Conservation (phyloP, 2,113 vertebrate species). For the Petromus typicus region DNA sequence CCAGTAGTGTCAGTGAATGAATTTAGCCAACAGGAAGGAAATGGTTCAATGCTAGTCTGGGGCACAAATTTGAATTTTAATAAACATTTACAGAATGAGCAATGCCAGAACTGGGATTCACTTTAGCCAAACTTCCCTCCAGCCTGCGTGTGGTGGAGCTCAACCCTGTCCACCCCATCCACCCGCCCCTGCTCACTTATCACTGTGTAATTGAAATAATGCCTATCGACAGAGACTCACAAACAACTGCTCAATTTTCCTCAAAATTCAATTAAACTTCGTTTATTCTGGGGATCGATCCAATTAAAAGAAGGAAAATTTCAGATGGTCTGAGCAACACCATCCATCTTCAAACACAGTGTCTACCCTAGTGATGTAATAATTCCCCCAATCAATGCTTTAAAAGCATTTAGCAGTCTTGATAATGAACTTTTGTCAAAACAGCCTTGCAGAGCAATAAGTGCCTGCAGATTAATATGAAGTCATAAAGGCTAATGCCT, state of each 20-base stretch:
- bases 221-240: constrained; percentile 96
- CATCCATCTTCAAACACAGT: constrained; percentile 93
- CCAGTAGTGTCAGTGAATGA: not conserved
- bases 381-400: constrained; percentile 99
- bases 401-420: constrained; percentile 97
- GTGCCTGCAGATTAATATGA: constrained; percentile 91
- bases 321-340: constrained; percentile 89
- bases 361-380: constrained; percentile 92
- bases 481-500: constrained; percentile 90
- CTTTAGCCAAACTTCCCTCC: constrained; percentile 60
- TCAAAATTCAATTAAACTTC: constrained; percentile 99
- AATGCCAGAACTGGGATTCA: not conserved
- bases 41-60: rapidly evolving
- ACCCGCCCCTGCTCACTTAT: constrained; percentile 84
- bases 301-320: constrained; percentile 91
- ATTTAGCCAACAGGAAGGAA: not conserved
- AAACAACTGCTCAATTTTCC: constrained; percentile 98
- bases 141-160: not conserved
- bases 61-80: not conserved
- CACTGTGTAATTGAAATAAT: constrained; percentile 97
- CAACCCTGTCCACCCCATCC: not conserved
- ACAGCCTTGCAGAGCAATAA: constrained; percentile 95
- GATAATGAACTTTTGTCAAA: constrained; percentile 98
- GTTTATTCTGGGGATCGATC: constrained; percentile 97
- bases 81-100: constrained; percentile 54